These are phyloP conservation scores for Margaritifera margaritifera DNA, from an alignment of 2,888 invertebrate genomes.

Conservation along the genomic window DNA sequence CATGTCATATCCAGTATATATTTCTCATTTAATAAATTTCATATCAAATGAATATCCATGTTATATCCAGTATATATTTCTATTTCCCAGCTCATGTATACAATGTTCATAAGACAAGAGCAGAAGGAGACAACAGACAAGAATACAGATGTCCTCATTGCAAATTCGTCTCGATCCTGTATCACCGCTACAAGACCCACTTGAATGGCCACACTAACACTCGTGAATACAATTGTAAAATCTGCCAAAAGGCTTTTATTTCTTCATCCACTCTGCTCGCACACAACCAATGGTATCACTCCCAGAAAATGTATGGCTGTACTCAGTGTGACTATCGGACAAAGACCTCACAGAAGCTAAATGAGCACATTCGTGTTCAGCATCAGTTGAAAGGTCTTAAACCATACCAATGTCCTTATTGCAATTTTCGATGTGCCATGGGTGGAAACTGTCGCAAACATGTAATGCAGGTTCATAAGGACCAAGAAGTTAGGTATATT, in stretches of 20 bases:
- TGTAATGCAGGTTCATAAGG: constrained; percentile 52
- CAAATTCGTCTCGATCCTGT: constrained; percentile 39
- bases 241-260: constrained; percentile 42
- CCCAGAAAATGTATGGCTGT: constrained; percentile 45
- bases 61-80: not conserved
- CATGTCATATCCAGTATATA: too few species aligned
- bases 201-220: constrained; percentile 46
- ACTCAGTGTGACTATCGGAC: constrained; percentile 53
- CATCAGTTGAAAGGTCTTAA: constrained; percentile 57
- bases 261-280: constrained; percentile 37
- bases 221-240: constrained; percentile 38
- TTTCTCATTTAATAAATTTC: too few species aligned
- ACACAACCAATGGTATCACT: constrained; percentile 53
- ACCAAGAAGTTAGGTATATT: constrained; percentile 46
- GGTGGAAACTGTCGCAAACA: constrained; percentile 62
- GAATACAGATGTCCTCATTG: constrained; percentile 40
- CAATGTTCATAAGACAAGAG: constrained; percentile 44
- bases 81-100: constrained; percentile 45
- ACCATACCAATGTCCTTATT: constrained; percentile 57
- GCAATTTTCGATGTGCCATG: constrained; percentile 55
- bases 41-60: too few species aligned
- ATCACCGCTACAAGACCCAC: constrained; percentile 45
- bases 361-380: constrained; percentile 57
- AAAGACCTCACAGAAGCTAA: constrained; percentile 45
- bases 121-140: constrained; percentile 36